A percentile compares a stretch with the other conserved stretches of the same genome.
Conservation (phyloP, 2,797 vertebrate species). For the Pogoniulus pusillus region DNA sequence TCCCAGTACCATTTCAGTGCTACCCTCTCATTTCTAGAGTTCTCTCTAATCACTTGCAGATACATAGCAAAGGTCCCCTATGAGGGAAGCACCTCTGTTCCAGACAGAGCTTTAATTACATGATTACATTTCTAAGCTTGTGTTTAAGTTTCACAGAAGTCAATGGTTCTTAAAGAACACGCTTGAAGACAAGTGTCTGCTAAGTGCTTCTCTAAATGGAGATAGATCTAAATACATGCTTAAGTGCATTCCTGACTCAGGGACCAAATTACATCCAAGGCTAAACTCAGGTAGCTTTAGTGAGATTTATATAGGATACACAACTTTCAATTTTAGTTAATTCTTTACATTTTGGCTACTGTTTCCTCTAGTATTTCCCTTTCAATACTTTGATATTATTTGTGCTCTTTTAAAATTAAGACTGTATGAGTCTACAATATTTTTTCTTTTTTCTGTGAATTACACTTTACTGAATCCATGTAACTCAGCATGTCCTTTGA, state of each 20-base stretch:
- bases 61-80: not conserved
- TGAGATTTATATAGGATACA: not conserved
- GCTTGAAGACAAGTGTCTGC: not conserved
- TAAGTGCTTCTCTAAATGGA: not conserved
- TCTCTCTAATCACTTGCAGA: not conserved
- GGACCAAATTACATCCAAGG: not conserved
- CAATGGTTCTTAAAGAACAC: not conserved
- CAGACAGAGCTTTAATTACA: not conserved
- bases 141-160: slow-evolving; percentile 3
- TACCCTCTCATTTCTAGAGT: not conserved
- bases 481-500: not conserved
- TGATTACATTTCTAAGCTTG: not conserved
- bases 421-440: not conserved
- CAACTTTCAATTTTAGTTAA: not conserved
- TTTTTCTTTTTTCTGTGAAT: not conserved
- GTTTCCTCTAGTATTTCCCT: not conserved
- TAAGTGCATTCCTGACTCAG: not conserved
- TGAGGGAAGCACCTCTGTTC: not conserved
- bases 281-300: not conserved
- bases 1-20: not conserved
- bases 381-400: not conserved
- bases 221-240: not conserved
- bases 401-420: not conserved
- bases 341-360: not conserved
- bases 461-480: not conserved